Base-by-base conservation (phyloP, 2,797 vertebrate species). In the Capromys pilorides region DNA sequence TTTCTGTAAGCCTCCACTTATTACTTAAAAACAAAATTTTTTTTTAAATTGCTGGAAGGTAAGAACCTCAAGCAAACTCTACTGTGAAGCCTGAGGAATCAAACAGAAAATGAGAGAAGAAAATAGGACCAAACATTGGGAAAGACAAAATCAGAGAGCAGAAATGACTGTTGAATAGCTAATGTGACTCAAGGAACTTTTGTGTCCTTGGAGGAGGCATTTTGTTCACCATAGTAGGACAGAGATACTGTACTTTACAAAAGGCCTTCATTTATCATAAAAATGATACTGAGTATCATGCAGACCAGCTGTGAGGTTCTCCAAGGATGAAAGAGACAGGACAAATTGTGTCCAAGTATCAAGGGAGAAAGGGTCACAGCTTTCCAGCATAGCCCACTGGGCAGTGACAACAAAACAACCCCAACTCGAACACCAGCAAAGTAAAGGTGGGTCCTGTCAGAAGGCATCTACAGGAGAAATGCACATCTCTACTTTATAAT, bases 231-330 rank as follows among this genome's bases (percentile, higher is more conserved):
- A 77, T 75, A 95, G 90, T 75, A 89, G 75, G 95, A 95, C 73
- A 64, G 90, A 95, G 86, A 96, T 97, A 93, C 87, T 79, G 73
- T 69, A 86, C 88, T 96, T 96, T 94, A 95, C 83, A 64, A 94
- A 97, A 98, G 78, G 67, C 94, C 96, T 97, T 97, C 97, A 96
- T 98, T 98, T 98, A 97, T 98, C 98, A 97, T 97, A 96, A 97
- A 98, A 97, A 97, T 82, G 95, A 93, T 98, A 94, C 90, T 77
- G 64, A 75, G 92, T 97, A 97, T 98, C 97, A 97, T 95, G 96
- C 95, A 97, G 96, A 97, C 96, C 97, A 98, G 97, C 97, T 96
- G 69, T 92, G 96, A 97, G 96, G 95, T 95, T 98, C 96, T 97
- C 96, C 88, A 97, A 97, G 96, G 97, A 96, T 97, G 96, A 98